These are phyloP conservation scores for Epistrophe eligans DNA, from an alignment of 2,888 invertebrate species.

Conservation along the genomic window DNA sequence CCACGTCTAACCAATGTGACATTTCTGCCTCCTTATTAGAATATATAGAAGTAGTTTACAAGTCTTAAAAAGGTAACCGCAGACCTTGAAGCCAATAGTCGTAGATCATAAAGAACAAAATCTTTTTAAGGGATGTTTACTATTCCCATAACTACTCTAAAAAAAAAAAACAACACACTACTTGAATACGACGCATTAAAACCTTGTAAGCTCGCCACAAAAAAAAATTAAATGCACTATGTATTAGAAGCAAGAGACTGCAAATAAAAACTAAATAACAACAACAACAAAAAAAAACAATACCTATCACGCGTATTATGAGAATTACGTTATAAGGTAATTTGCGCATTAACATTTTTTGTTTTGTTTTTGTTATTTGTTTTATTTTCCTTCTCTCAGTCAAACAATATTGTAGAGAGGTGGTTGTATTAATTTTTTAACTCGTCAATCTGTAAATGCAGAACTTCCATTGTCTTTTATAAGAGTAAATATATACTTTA, in stretches of 20 bases:
- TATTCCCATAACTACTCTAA: conserved; percentile 1
- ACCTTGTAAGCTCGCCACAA: neutral
- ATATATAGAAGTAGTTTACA: neutral
- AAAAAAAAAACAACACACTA: neutral
- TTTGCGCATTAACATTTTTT: conserved; percentile 62
- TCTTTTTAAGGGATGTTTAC: conserved; percentile 34
- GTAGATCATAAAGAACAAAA: conserved; percentile 1
- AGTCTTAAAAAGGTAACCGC: neutral
- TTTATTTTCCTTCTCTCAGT: conserved; percentile 7
- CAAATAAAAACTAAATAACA: neutral
- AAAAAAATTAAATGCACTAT: conserved; percentile 27
- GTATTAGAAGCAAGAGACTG: conserved; percentile 21
- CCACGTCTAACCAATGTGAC: conserved; percentile 16
- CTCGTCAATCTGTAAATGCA: conserved; percentile 24
- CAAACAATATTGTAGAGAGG: conserved; percentile 43
- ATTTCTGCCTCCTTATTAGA: conserved; percentile 2
- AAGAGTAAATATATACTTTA: neutral
- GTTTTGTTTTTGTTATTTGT: conserved; percentile 4
- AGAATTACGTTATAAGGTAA: conserved; percentile 60
- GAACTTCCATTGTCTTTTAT: conserved; percentile 22
- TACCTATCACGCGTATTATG: conserved; percentile 55
- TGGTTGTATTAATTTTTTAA: conserved; percentile 35
- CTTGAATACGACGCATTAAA: conserved; percentile 26
- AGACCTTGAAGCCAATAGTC: neutral
- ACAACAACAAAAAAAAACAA: conserved; percentile 29